These are phyloP conservation scores for Sarcophaga rosellei DNA, from an alignment of 2,888 invertebrate species.

Conservation along the genomic window DNA sequence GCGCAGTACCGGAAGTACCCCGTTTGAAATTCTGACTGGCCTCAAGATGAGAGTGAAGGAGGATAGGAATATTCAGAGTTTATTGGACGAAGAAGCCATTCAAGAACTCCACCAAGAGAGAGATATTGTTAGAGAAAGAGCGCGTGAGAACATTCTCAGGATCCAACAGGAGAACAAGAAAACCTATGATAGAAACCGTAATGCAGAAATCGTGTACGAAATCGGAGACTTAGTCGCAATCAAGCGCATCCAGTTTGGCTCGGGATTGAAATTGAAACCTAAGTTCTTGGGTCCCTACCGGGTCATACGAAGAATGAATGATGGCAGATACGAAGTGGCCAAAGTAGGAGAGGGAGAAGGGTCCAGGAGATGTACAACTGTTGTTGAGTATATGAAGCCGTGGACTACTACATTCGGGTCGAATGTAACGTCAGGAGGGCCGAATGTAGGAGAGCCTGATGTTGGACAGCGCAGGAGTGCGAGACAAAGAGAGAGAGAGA, in stretches of 20 bases:
- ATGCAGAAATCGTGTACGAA: slow-evolving; percentile 26
- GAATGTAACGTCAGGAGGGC: neutral
- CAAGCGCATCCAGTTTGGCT: slow-evolving; percentile 58
- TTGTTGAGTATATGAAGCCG: no score
- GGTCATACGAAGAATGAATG: neutral
- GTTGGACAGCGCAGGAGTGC: no score
- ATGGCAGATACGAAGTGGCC: neutral
- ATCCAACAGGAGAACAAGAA: slow-evolving; percentile 49
- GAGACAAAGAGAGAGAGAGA: no score
- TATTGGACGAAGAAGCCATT: slow-evolving; percentile 34
- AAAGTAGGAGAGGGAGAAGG: neutral
- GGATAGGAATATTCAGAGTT: slow-evolving; percentile 21
- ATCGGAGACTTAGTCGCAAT: slow-evolving; percentile 58
- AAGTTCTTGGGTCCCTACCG: slow-evolving; percentile 35
- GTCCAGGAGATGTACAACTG: neutral
- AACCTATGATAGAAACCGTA: slow-evolving; percentile 27
- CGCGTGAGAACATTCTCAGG: slow-evolving; percentile 34
- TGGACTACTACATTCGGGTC: neutral
- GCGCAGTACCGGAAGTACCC: slow-evolving; percentile 68
- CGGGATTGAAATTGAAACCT: slow-evolving; percentile 44
- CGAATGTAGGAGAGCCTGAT: no score
- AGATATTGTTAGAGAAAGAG: slow-evolving; percentile 42
- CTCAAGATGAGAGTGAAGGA: slow-evolving; percentile 40
- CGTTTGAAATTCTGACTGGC: slow-evolving; percentile 60
- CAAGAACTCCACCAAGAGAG: slow-evolving; percentile 33